Evolutionary conservation across 2,888 invertebrate genomes (phyloP).

Genomic region (Erebia aethiops): DNA sequence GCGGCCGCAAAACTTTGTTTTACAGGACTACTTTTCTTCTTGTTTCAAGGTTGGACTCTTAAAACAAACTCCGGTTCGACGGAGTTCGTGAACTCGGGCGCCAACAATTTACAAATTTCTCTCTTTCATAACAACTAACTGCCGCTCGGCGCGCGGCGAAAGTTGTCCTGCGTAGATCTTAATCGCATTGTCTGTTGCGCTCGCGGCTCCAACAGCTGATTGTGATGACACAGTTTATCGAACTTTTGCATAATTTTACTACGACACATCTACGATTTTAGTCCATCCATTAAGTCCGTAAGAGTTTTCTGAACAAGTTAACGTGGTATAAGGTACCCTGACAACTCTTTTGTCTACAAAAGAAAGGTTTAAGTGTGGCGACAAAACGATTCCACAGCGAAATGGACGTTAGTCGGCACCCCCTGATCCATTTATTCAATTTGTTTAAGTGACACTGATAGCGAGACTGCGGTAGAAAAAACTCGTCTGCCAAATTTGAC

Average conservation of each 20-base stretch:
- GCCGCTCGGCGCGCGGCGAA: slow-evolving; percentile 83
- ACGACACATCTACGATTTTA: slow-evolving; percentile 41
- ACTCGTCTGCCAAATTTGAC: slow-evolving; percentile 74
- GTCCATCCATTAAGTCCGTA: background rate
- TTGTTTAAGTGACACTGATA: slow-evolving; percentile 82
- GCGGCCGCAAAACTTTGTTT: slow-evolving; percentile 84
- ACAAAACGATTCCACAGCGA: slow-evolving; percentile 30
- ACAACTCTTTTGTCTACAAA: slow-evolving; percentile 3
- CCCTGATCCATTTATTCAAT: slow-evolving; percentile 78
- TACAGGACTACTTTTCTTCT: slow-evolving; percentile 85
- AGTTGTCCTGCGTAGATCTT: slow-evolving; percentile 84
- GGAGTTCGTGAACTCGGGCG: slow-evolving; percentile 84
- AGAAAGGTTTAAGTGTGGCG: slow-evolving; percentile 23
- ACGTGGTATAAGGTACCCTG: background rate
- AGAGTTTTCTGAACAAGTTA: slow-evolving; percentile 8
- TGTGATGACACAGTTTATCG: slow-evolving; percentile 73
- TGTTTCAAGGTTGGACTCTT: slow-evolving; percentile 85
- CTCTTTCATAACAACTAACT: slow-evolving; percentile 85
- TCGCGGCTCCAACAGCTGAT: slow-evolving; percentile 80
- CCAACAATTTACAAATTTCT: slow-evolving; percentile 85
- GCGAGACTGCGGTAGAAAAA: slow-evolving; percentile 75
- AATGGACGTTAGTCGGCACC: slow-evolving; percentile 48
- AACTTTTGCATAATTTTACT: slow-evolving; percentile 67
- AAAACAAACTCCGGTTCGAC: slow-evolving; percentile 84
- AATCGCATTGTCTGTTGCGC: slow-evolving; percentile 84